Evolutionary conservation across 2,888 invertebrate genomes (phyloP), one percentile per base, ranked within the genome.

Genomic region (Melipona bicolor): DNA sequence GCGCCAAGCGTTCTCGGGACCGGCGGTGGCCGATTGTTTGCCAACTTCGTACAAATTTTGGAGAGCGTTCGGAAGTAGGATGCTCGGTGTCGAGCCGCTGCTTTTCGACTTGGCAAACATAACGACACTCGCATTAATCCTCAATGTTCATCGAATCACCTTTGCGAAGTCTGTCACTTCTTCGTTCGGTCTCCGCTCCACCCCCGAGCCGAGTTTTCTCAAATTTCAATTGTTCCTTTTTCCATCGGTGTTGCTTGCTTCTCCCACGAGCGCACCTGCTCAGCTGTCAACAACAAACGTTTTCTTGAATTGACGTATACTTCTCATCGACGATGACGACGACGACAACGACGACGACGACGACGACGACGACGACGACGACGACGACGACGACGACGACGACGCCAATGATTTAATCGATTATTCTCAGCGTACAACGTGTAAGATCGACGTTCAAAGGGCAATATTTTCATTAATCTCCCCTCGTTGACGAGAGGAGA

Each of bases 1-100:
- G 92, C 97, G 97, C 99, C 99, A 99, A 69, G 98, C 96, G 88
- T 98, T 96, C 91, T 98, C 98, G 0, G 98, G 98, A 0, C 99
- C 99, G 73, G 97, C 97, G 3, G 94, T 94, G 3, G 97, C 97
- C 81, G 97, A 97, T 92, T 97, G 97, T 91, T 97, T 97, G 75
- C 98, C 98, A 19, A 99, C 96, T 90, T 98, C 98, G 95, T 97
- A 99, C 95, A 97, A 97, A 92, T 98, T 97, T 93, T 97, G 96
- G 92, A 99, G 98, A 61, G 98, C 98, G 95, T 98, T 98, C 91
- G 96, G 96, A 92, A 97, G 97, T 87, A 97, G 95, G 84, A 96
- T 95, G 92, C 92, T 93, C 78, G 93, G 92, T 54, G 88, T 70
- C 59, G 90, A 88, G 93, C 96, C 95, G 91, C 95, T 95, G 94